Base-by-base conservation (phyloP, 2,113 vertebrate species). In the Bubo blakistoni region DNA sequence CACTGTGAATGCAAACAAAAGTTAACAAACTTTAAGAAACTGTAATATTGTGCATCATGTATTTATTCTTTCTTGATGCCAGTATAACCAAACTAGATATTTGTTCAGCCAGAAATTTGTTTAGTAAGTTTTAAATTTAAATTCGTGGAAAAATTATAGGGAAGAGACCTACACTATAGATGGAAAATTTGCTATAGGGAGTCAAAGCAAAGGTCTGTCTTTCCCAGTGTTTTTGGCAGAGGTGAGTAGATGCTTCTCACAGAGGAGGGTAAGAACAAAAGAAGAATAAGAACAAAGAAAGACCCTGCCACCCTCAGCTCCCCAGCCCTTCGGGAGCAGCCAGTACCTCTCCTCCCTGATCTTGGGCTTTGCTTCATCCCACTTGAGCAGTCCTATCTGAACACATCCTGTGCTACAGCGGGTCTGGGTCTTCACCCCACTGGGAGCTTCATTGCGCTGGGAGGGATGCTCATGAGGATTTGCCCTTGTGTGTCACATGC, bases 381-480 rank as follows among this genome's bases (percentile, higher is more conserved):
- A 4, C 18, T 46, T 81, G 32, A 47, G 13, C 26, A 19, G 9
- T 54, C 12, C 11, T 36, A 10, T 8, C 16, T 16, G 8, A 77
- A 30, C 15, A 20, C 1, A 4, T 16, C 3, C 22, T 54, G 6
- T 42, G 22, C 2, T 5, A 36, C 11, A 14, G 14, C 0, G 1
- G 5, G 4, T n/a, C 7, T 13, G 7, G 9, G 2, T 40, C 14
- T 55, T 65, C 21, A 30, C 4, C 8, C 7, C 3, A 8, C 4
- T 29, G 27, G 13, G 14, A 73, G 9, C 5, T 27, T 27, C 25
- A 20, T 6, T 38, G 38, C 19, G 7, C 6, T 32, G 8, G 7
- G 11, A 24, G 4, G 15, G 25, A 32, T n/a, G 25, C 4, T 52
- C 2, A 4, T 20, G 11, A 79, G 8, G 19, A 76, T 16, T 5